Percentiles rank a stretch among this genome's conserved stretches.
phyloP scores from a whole-genome alignment of 1,140 invertebrate species.

The Dinothrombium tinctorium region DNA sequence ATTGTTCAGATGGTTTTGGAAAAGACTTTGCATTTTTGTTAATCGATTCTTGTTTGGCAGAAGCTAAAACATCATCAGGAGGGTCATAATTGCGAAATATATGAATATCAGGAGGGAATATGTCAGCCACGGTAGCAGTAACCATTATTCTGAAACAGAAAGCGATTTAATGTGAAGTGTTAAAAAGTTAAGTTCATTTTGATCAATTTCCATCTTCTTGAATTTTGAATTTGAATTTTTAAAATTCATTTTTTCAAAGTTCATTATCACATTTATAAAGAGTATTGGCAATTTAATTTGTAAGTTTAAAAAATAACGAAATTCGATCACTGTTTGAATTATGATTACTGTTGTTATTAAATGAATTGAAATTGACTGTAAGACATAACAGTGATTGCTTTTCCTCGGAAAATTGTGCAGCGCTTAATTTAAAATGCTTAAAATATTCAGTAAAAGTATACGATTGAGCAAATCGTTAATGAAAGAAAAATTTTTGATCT shows the following conservation, averaged over 20 bases:
- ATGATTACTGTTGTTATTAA: too few species aligned
- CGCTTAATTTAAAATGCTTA: too few species aligned
- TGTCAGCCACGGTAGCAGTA: conserved; percentile 64
- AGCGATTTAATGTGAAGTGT: conserved; percentile 19
- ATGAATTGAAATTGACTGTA: too few species aligned
- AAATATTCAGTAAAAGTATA: too few species aligned
- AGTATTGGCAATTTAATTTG: too few species aligned
- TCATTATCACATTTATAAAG: too few species aligned
- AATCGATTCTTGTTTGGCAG: conserved; percentile 8
- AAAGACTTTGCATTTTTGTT: not conserved
- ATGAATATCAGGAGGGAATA: conserved; percentile 76
- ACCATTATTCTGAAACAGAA: conserved; percentile 74
- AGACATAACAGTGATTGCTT: too few species aligned
- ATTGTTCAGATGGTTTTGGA: conserved; percentile 1
- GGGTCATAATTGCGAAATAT: conserved; percentile 76
- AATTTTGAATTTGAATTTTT: not conserved
- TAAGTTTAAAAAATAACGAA: too few species aligned
- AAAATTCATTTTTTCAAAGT: not conserved
- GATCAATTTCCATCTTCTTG: not conserved
- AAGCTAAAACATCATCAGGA: conserved; percentile 34
- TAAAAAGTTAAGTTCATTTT: not conserved
- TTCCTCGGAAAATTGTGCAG: too few species aligned
- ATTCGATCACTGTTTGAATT: too few species aligned
- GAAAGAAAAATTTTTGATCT: too few species aligned
- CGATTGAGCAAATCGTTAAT: too few species aligned